Evolutionary conservation across 2,797 vertebrate species (phyloP).

Genomic region (Crocidura indochinensis): DNA sequence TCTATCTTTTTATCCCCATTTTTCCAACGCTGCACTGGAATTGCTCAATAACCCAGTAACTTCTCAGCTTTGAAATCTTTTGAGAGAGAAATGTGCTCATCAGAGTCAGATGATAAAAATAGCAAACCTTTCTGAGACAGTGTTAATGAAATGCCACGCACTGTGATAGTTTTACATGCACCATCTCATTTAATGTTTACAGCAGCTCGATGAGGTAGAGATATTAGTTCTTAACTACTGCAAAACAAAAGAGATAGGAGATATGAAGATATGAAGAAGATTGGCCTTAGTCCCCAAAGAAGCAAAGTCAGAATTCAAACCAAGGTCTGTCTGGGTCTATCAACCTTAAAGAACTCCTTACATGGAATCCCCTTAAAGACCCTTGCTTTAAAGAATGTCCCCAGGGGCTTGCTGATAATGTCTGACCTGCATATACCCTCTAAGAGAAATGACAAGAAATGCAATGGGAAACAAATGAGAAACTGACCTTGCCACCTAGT

Average conservation of each 20-base stretch:
- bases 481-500: not conserved
- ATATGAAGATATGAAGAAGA: not conserved
- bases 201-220: slow-evolving; percentile 12
- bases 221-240: slow-evolving; percentile 15
- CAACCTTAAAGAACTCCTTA: not conserved
- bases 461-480: not conserved
- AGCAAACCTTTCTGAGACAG: slow-evolving; percentile 62
- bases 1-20: slow-evolving; percentile 43
- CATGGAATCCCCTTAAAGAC: not conserved
- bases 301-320: slow-evolving; percentile 23
- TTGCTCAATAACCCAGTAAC: slow-evolving; percentile 21
- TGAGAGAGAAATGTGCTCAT: slow-evolving; percentile 60
- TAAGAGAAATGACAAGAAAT: not conserved
- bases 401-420: not conserved
- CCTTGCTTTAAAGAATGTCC: not conserved
- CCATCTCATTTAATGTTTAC: slow-evolving; percentile 71
- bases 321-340: not conserved
- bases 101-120: slow-evolving; percentile 69
- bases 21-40: not conserved
- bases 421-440: not conserved
- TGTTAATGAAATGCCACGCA: slow-evolving; percentile 72
- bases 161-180: slow-evolving; percentile 13
- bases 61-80: slow-evolving; percentile 61
- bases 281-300: not conserved
- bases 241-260: slow-evolving; percentile 53